phyloP scores from a whole-genome alignment of 2,888 invertebrate species.

The Apamea crenata region DNA sequence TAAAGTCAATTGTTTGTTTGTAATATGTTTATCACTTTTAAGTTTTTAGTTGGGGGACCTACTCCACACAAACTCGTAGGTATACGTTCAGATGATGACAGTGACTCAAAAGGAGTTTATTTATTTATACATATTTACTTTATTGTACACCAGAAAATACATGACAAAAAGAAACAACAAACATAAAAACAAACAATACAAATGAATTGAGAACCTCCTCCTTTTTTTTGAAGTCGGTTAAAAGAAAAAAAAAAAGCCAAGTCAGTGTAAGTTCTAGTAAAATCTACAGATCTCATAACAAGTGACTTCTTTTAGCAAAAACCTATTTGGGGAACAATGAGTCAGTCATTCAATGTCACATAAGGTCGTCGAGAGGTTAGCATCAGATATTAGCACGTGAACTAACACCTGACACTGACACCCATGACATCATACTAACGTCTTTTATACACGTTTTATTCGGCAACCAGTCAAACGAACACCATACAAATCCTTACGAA shows the following conservation, averaged over 20 bases:
- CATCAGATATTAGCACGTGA: conserved; percentile 15
- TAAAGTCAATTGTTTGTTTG: no score
- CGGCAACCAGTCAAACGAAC: not conserved
- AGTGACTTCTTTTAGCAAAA: not conserved
- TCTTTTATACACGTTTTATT: conserved; percentile 7
- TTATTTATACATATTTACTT: no score
- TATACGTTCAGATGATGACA: no score
- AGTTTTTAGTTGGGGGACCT: no score
- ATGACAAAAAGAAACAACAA: no score
- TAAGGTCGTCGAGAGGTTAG: conserved; percentile 35
- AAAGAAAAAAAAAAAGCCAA: not conserved
- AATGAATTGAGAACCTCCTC: no score
- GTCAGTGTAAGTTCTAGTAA: not conserved
- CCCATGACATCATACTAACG: conserved; percentile 31
- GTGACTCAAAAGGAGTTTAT: no score
- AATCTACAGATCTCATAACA: not conserved
- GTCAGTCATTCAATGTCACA: conserved; percentile 33
- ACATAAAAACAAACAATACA: no score
- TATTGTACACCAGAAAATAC: no score
- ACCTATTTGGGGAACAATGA: conserved; percentile 3
- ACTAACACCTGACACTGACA: conserved; percentile 46
- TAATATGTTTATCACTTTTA: no score
- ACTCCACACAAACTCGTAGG: no score
- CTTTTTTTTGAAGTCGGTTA: no score
- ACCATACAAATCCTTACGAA: not conserved